Evolutionary conservation across 2,888 invertebrate species (phyloP), one percentile per base, ranked within the genome.

Genomic region (Thymelicus sylvestris): DNA sequence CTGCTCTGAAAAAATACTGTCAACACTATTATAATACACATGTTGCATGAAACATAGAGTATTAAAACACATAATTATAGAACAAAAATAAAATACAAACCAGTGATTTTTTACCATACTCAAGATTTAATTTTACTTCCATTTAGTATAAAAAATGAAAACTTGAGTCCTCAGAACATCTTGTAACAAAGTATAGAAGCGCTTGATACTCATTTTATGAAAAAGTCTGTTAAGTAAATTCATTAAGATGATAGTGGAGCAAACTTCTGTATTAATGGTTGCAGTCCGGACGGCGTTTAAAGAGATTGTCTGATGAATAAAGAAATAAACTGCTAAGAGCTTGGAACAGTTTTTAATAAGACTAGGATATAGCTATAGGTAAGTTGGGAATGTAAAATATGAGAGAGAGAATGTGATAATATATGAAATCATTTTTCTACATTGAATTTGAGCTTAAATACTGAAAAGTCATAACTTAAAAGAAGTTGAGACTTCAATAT

Each of bases 201-300:
- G 50, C 52, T 48, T 38, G 41, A 38, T 63, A 63, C 47, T 63
- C 47, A 24, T 59, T 69, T 15, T 69, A 64, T 65, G 59, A 41
- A 70, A 52, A 70, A 64, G 63, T 47, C 39, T 39, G 38, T 44
- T 66, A 66, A 71, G 65, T 71, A 61, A 71, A 71, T 71, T 71
- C 66, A 66, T 71, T 71, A 71, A 65, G 66, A 71, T 71, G 66
- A 71, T 71, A 71, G 70, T 52, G 65, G 39, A 70, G 61, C 52
- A 71, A 70, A 71, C 70, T 71, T 71, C 55, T 71, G 70, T 61
- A 61, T 71, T 71, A 71, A 71, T 66, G 66, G 70, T 60, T 65
- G 65, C 70, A 65, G 70, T 65, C 52, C 50, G 59, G 31, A 66
- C 66, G 70, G 59, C 69, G 63, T 60, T 70, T 66, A 66, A 48